Percentiles rank a stretch among this genome's conserved stretches.
Evolutionary conservation across 1,140 invertebrate genomes (phyloP).

Genomic region (Drosophila repletoides): DNA sequence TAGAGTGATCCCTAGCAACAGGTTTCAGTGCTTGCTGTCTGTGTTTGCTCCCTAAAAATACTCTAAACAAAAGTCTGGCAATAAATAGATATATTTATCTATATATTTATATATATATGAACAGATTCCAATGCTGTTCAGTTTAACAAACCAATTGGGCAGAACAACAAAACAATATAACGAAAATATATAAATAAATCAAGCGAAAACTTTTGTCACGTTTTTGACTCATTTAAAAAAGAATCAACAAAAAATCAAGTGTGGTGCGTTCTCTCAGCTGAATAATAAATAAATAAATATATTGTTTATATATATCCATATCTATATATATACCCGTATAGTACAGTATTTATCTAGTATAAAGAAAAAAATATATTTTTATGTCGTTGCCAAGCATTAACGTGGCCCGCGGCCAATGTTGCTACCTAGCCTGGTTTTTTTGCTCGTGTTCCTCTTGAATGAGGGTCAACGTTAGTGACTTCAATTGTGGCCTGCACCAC

Average conservation of each 20-base stretch:
- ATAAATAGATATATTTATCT: too few relatives aligned
- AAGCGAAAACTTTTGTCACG: slow-evolving; percentile 58
- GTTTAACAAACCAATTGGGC: background rate
- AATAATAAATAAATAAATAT: slow-evolving; percentile 32
- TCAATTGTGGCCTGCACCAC: slow-evolving; percentile 8
- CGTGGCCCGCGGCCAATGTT: background rate
- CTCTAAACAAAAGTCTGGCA: background rate
- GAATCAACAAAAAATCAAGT: slow-evolving; percentile 10
- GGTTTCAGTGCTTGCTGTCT: slow-evolving; percentile 3
- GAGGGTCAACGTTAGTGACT: slow-evolving; percentile 36
- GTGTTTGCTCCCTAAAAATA: background rate
- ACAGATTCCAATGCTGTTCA: background rate
- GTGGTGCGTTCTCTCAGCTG: slow-evolving; percentile 19
- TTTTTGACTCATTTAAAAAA: slow-evolving; percentile 63
- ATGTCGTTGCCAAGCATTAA: slow-evolving; percentile 40
- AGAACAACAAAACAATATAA: slow-evolving; percentile 15
- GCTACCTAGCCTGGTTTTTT: slow-evolving; percentile 11
- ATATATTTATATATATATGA: too few relatives aligned
- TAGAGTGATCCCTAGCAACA: slow-evolving; percentile 12
- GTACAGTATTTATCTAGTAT: background rate
- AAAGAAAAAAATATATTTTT: slow-evolving; percentile 27
- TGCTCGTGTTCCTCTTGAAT: slow-evolving; percentile 21
- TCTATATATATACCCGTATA: background rate
- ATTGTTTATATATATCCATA: slow-evolving; percentile 17
- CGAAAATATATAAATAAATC: slow-evolving; percentile 47